Base-by-base conservation (phyloP, 2,797 vertebrate genomes). In the Threskiornis aethiopicus region DNA sequence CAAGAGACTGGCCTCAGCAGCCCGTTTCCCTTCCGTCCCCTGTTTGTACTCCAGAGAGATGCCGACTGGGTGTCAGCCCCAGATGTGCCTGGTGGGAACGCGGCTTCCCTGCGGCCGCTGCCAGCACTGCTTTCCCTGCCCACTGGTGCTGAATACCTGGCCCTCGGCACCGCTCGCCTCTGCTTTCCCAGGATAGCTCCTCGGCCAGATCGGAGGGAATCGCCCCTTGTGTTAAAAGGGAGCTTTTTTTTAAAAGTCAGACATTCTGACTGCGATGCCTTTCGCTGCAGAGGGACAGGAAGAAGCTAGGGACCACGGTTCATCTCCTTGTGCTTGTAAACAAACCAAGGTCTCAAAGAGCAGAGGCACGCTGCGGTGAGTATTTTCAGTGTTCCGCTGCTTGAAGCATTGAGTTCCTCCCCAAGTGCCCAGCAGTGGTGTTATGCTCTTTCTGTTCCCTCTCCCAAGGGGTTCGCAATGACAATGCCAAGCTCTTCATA, bases 361-460 rank as follows among this genome's bases (percentile, higher is more conserved):
- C 0, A 39, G 28, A 29, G 58, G 6, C 13, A 8, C 0, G 1
- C 10, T 33, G 52, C 58, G 62, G 20, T 3, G 28, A 33, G n/a
- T 17, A 6, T 33, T 55, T 52, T 69, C 69, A 20, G 28, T 26
- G 44, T 6, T 79, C 33, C 37, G 52, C 42, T 39, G 4, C 25
- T 39, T 5, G 57, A 41, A 51, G 35, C 0, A 0, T 17, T 47
- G 29, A 55, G 55, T 4, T 62, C 46, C 11, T 59, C 15, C 54
- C 26, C 18, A 10, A 7, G 47, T 8, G 17, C 59, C 42, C 39
- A 18, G 71, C 28, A 31, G n/a, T 17, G 41, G 26, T 37, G 58
- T 8, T 22, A 7, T 2, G n/a, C 10, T 84, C 26, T 62, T 76
- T 22, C 26, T 73, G 25, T 31, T 73, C 28, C 39, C 16, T 54